phyloP scores from a whole-genome alignment of 2,888 invertebrate species.

The Diogma glabrata region DNA sequence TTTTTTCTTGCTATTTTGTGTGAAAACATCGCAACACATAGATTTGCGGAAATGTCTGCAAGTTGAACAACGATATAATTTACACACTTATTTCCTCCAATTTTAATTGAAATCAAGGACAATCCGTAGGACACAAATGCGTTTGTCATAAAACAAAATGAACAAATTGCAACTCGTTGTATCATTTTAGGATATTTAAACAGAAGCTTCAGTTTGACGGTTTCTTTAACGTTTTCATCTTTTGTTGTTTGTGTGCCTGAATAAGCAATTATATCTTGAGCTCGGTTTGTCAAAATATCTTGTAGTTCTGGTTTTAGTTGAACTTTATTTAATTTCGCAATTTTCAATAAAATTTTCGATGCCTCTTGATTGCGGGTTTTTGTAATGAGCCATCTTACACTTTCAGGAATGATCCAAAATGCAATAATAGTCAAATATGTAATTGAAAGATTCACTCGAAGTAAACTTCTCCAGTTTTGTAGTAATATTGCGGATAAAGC shows the following conservation, averaged over 20 bases:
- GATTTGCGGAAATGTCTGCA: conserved; percentile 63
- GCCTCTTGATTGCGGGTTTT: neutral
- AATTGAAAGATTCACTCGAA: neutral
- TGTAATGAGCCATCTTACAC: conserved; percentile 29
- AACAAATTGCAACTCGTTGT: conserved; percentile 44
- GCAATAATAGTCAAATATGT: conserved; percentile 38
- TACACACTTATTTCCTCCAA: conserved; percentile 61
- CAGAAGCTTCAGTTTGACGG: neutral
- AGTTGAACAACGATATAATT: conserved; percentile 50
- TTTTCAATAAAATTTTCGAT: neutral
- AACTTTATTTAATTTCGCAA: conserved; percentile 28
- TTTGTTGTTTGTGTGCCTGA: neutral
- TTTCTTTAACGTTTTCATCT: too few species aligned
- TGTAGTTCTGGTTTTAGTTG: neutral
- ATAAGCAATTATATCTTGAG: too few species aligned
- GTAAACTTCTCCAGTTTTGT: conserved; percentile 28
- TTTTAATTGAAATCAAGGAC: conserved; percentile 61
- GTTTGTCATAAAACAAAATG: conserved; percentile 70
- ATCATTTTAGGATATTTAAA: conserved; percentile 22
- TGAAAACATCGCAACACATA: conserved; percentile 48
- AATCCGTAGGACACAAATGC: conserved; percentile 72
- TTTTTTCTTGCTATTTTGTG: conserved; percentile 51
- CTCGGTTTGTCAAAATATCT: neutral
- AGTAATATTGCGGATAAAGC: conserved; percentile 51
- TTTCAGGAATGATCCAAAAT: conserved; percentile 50